Evolutionary conservation across 2,888 invertebrate genomes (phyloP).

Genomic region (Volucella inflata): DNA sequence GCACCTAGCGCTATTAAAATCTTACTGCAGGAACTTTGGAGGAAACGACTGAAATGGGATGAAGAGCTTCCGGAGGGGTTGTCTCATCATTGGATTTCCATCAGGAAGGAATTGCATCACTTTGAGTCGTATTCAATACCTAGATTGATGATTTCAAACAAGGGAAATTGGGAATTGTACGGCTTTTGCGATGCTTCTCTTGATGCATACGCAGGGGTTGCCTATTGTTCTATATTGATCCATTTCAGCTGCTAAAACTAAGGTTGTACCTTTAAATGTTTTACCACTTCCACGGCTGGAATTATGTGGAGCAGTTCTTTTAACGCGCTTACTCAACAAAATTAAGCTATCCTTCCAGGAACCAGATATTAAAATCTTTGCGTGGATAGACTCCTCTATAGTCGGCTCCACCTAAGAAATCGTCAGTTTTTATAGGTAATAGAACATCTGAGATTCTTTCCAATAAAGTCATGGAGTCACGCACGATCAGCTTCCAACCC

Average conservation of each 20-base stretch:
- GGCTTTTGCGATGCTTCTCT: conserved; percentile 56
- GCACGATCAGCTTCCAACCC: conserved; percentile 32
- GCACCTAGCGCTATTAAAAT: too few species aligned
- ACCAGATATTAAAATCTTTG: too few species aligned
- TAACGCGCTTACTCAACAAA: conserved; percentile 41
- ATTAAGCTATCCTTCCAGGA: too few species aligned
- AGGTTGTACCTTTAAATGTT: conserved; percentile 53
- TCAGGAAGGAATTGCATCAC: conserved; percentile 18
- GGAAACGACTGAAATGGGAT: too few species aligned
- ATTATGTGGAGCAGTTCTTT: conserved; percentile 47
- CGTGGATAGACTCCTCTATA: conserved; percentile 35
- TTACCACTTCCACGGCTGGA: conserved; percentile 52
- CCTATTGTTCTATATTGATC: conserved; percentile 30
- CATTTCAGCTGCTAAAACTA: conserved; percentile 17
- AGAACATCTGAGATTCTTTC: conserved; percentile 30
- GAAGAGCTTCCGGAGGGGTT: conserved; percentile 50
- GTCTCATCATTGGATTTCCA: conserved; percentile 16
- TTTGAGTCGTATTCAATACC: conserved; percentile 38
- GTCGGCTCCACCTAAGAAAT: conserved; percentile 37
- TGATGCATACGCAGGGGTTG: conserved; percentile 25
- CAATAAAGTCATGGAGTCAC: conserved; percentile 10
- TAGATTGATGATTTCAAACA: not conserved
- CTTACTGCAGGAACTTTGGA: too few species aligned
- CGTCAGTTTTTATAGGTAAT: conserved; percentile 41
- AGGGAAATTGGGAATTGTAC: conserved; percentile 8